Evolutionary conservation across 2,888 invertebrate species (phyloP), one percentile per base, ranked within the genome.

Genomic region (Eudemis profundana): DNA sequence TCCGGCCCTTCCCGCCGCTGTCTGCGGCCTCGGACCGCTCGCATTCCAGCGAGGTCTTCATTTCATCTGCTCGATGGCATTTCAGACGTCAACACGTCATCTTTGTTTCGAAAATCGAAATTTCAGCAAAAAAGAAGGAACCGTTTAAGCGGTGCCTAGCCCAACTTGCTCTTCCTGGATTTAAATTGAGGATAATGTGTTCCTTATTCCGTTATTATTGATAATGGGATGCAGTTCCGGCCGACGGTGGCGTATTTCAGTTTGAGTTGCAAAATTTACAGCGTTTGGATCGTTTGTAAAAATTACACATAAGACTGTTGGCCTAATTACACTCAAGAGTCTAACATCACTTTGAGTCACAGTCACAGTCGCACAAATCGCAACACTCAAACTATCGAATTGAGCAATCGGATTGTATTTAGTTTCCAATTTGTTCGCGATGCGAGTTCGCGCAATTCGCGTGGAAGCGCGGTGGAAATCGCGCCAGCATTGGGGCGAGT

Each of bases 1-100:
- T 95, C 74, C 95, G 94, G 73, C 94, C 93, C 79, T 94, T 94
- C 70, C 93, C 87, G 76, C 93, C 87, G 77, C 81, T 86, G 54
- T 90, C 90, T 74, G 90, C 89, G 87, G 89, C 82, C 70, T 92
- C 92, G 72, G 88, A 83, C 77, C 90, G 88, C 82, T 92, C 91
- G 84, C 89, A 89, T 83, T 91, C 91, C 78, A 92, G 87, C 87
- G 91, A 83, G 72, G 92, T 91, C 90, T 91, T 92, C 92, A 92
- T 92, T 81, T 91, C 91, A 90, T 88, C 86, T 90, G 76, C 83
- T 83, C 83, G 79, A 82, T 83, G 74, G 78, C 90, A 90, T 90
- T 77, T 82, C 85, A 77, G 73, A 69, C 63, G 66, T 70, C 70
- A 68, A 56, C 54, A 65, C 60, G 71, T 69, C 73, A 74, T 74